Evolutionary conservation across 2,797 vertebrate genomes (phyloP).

Genomic region (Coregonus suidteri): DNA sequence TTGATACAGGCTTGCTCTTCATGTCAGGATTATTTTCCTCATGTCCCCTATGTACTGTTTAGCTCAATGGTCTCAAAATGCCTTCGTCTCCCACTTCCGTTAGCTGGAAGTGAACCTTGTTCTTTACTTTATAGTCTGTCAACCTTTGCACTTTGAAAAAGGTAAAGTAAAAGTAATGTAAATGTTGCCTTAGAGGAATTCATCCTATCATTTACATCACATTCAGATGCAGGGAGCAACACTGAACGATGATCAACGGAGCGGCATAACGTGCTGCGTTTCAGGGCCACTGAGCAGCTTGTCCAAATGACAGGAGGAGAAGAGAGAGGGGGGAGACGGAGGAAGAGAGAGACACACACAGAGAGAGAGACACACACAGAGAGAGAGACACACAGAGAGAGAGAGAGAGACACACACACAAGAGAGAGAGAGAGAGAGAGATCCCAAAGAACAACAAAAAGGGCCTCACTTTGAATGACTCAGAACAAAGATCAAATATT

Average conservation of each 20-base stretch:
- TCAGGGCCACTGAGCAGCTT: slow-evolving; percentile 80
- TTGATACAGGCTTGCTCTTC: not conserved
- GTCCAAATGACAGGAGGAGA: slow-evolving; percentile 63
- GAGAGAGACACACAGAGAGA: not conserved
- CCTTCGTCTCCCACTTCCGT: not conserved
- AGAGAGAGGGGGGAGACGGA: slow-evolving; percentile 12
- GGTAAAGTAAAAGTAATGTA: slow-evolving; percentile 58
- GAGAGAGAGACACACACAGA: not conserved
- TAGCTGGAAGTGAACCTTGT: slow-evolving; percentile 27
- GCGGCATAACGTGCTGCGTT: slow-evolving; percentile 72
- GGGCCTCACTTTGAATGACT: slow-evolving; percentile 68
- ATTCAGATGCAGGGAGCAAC: slow-evolving; percentile 67
- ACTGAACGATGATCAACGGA: slow-evolving; percentile 69
- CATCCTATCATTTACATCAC: slow-evolving; percentile 80
- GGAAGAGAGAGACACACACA: slow-evolving; percentile 9
- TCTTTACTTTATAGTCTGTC: slow-evolving; percentile 51
- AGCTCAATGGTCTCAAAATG: not conserved
- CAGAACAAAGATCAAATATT: slow-evolving; percentile 67
- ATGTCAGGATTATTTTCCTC: not conserved
- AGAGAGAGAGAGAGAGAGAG: not conserved
- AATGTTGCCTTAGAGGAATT: slow-evolving; percentile 70
- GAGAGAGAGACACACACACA: not conserved
- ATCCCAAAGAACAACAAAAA: slow-evolving; percentile 60
- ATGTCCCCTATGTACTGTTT: not conserved
- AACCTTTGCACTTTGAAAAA: slow-evolving; percentile 60